A percentile compares a stretch with the other conserved stretches of the same genome.
Evolutionary conservation across 2,797 vertebrate species (phyloP).

Genomic region (Esox masquinongy): DNA sequence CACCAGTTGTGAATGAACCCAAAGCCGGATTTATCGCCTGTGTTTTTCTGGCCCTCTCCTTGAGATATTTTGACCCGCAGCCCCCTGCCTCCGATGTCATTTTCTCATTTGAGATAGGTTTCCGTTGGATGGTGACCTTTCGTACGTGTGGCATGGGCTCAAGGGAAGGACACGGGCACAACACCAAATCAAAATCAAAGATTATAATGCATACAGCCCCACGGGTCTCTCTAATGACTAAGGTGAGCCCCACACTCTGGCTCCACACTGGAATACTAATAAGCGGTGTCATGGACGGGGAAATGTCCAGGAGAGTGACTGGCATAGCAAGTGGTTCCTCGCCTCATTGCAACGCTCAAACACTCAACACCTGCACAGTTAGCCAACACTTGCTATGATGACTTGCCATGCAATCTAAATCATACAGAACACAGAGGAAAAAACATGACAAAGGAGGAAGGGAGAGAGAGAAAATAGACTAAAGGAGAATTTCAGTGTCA

Average conservation of each 20-base stretch:
- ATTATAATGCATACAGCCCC: constrained; percentile 73
- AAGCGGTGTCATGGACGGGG: constrained; percentile 62
- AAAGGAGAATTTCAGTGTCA: constrained; percentile 53
- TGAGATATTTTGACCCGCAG: constrained; percentile 42
- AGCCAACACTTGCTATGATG: constrained; percentile 27
- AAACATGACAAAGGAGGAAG: constrained; percentile 44
- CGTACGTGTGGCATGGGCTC: constrained; percentile 49
- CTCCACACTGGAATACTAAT: constrained; percentile 74
- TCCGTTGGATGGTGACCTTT: constrained; percentile 54
- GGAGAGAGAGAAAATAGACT: constrained; percentile 48
- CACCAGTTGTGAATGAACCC: constrained; percentile 22
- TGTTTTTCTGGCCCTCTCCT: constrained; percentile 44
- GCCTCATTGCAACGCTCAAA: constrained; percentile 51
- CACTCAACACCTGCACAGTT: constrained; percentile 21
- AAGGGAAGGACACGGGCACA: constrained; percentile 64
- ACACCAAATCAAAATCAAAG: constrained; percentile 69
- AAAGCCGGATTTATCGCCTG: constrained; percentile 36
- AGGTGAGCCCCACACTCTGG: constrained; percentile 70
- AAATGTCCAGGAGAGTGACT: constrained; percentile 64
- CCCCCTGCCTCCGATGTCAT: constrained; percentile 42
- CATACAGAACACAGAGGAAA: constrained; percentile 40
- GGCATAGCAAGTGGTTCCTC: constrained; percentile 63
- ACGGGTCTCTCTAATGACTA: constrained; percentile 70
- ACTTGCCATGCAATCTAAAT: constrained; percentile 32
- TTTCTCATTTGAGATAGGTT: constrained; percentile 55